Evolutionary conservation across 1,140 invertebrate species (phyloP).

Genomic region (Nasonia giraulti): DNA sequence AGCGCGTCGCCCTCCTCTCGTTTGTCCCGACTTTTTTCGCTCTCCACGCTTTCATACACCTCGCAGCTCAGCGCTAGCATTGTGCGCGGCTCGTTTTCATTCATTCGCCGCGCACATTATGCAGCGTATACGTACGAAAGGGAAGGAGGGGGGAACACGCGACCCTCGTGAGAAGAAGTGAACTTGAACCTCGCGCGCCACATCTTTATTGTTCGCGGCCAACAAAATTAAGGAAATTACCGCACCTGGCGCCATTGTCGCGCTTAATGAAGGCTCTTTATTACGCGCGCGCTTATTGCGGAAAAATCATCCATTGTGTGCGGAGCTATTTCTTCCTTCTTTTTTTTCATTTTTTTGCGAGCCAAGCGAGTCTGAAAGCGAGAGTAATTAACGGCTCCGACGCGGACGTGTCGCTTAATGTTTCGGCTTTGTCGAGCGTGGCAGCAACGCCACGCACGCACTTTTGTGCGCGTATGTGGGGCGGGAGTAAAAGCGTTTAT

Average conservation of each 20-base stretch:
- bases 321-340: background rate
- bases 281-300: background rate
- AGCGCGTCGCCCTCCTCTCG: too few relatives aligned
- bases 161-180: constrained; percentile 2
- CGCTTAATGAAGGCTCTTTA: constrained; percentile 31
- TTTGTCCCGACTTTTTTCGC: background rate
- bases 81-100: background rate
- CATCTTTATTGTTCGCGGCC: constrained; percentile 15
- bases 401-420: background rate
- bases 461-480: background rate
- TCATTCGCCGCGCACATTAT: background rate
- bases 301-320: constrained; percentile 9
- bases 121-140: background rate
- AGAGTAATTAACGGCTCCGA: constrained; percentile 29
- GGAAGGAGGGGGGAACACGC: background rate
- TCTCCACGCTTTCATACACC: background rate
- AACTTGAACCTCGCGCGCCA: background rate
- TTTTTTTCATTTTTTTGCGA: background rate
- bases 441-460: background rate
- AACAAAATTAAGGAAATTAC: constrained; percentile 39
- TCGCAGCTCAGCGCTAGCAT: too few relatives aligned
- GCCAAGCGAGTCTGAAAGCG: background rate
- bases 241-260: constrained; percentile 35
- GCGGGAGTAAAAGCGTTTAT: background rate
- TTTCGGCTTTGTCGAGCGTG: background rate